Conservation (phyloP, 2,797 vertebrate genomes). For the Parotocinclus haroldoi region DNA sequence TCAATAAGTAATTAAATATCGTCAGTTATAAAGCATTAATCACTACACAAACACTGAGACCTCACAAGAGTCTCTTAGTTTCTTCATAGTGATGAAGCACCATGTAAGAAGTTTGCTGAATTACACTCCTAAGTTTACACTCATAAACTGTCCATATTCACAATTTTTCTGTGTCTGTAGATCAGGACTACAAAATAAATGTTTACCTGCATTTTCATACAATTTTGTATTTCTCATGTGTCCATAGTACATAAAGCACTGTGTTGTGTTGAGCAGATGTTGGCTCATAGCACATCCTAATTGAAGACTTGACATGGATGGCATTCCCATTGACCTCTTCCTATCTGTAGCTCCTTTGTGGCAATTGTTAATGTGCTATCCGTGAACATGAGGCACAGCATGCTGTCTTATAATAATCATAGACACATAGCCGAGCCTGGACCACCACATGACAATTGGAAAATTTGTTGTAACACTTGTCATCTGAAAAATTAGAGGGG, state of each 20-base stretch:
- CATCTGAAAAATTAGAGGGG: constrained; percentile 80
- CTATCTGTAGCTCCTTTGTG: constrained; percentile 79
- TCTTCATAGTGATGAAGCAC: constrained; percentile 9
- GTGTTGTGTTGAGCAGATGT: neutral
- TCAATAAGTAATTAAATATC: neutral
- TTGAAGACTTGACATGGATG: neutral
- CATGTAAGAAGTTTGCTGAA: neutral
- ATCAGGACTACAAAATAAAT: constrained; percentile 1
- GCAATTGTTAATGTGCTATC: constrained; percentile 69
- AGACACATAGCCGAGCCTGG: constrained; percentile 93
- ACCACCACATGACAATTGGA: constrained; percentile 97
- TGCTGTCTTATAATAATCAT: constrained; percentile 88
- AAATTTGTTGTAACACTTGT: constrained; percentile 90
- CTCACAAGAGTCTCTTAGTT: neutral
- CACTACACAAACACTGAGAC: neutral
- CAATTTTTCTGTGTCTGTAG: neutral
- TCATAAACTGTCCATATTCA: too few species aligned
- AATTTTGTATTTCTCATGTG: neutral
- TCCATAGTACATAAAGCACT: neutral
- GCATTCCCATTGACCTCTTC: neutral
- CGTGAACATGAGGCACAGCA: constrained; percentile 88
- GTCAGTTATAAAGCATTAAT: neutral
- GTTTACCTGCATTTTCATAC: neutral
- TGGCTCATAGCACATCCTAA: neutral
- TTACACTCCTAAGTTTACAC: too few species aligned